Evolutionary conservation across 2,797 vertebrate genomes (phyloP).

Genomic region (Melanotaenia trifasciata): DNA sequence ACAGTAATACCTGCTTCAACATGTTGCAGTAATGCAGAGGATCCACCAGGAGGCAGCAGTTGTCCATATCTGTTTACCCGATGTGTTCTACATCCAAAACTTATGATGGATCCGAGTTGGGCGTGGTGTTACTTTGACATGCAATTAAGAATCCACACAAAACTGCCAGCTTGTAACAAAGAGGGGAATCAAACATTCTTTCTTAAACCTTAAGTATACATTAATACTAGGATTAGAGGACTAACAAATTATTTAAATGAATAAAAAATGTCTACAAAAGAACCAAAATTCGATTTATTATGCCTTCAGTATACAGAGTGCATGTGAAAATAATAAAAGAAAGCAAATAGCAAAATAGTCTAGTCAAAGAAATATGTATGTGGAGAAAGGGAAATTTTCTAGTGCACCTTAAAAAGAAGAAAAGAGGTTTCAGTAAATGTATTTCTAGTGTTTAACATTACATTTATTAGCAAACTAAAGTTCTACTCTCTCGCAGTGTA

Average conservation of each 20-base stretch:
- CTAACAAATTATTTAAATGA: not conserved
- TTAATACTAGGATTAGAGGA: not conserved
- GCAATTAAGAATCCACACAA: slow-evolving; percentile 15
- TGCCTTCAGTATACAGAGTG: slow-evolving; percentile 84
- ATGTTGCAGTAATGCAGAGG: not conserved
- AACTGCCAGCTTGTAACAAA: slow-evolving; percentile 6
- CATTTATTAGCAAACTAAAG: slow-evolving; percentile 85
- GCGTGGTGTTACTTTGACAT: slow-evolving; percentile 14
- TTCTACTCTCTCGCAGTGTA: slow-evolving; percentile 75
- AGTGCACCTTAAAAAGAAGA: slow-evolving; percentile 75
- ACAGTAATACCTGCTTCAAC: not conserved
- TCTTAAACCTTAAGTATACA: not conserved
- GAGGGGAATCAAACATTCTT: not conserved
- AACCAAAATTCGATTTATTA: slow-evolving; percentile 86
- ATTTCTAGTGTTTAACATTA: slow-evolving; percentile 90
- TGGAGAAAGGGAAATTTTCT: slow-evolving; percentile 70
- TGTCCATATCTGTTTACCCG: not conserved
- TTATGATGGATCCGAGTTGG: not conserved
- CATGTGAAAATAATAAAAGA: slow-evolving; percentile 86
- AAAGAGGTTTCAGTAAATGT: slow-evolving; percentile 81
- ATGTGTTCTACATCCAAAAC: not conserved
- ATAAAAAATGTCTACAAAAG: slow-evolving; percentile 76
- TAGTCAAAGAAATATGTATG: slow-evolving; percentile 84
- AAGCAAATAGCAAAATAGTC: slow-evolving; percentile 78
- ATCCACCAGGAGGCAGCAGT: slow-evolving; percentile 64